Percentiles rank a stretch among this genome's conserved stretches.
Conservation (phyloP, 2,888 invertebrate genomes). For the Archips crataeganus region DNA sequence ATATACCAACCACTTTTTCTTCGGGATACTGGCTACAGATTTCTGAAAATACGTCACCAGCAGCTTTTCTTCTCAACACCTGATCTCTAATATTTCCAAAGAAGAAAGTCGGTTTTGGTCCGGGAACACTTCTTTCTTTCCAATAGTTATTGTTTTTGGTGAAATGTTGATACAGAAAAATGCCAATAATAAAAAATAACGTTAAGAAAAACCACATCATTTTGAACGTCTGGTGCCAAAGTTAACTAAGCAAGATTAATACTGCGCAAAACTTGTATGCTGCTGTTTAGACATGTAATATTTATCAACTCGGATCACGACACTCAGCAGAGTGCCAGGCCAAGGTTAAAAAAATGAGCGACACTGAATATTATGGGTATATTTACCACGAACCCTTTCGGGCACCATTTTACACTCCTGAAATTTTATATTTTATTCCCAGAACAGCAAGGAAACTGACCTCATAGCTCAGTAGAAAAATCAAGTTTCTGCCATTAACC, state of each 20-base stretch:
- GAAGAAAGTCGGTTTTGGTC: conserved; percentile 49
- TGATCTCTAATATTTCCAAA: conserved; percentile 51
- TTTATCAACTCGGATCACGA: too few relatives aligned
- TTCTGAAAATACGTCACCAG: conserved; percentile 45
- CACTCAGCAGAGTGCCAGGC: too few relatives aligned
- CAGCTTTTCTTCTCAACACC: conserved; percentile 42
- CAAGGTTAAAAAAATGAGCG: too few relatives aligned
- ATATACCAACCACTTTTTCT: conserved; percentile 54
- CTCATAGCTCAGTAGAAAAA: too few relatives aligned
- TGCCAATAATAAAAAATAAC: not conserved
- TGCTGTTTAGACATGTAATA: too few relatives aligned
- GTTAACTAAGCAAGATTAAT: too few relatives aligned
- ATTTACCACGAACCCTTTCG: too few relatives aligned
- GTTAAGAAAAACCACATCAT: not conserved
- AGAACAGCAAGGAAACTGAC: too few relatives aligned
- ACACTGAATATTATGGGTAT: too few relatives aligned
- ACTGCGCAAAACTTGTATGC: not conserved
- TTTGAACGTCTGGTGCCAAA: not conserved
- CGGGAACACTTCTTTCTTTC: conserved; percentile 48
- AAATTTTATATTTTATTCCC: too few relatives aligned
- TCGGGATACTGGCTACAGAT: conserved; percentile 50
- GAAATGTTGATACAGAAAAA: conserved; percentile 44
- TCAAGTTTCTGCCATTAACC: too few relatives aligned
- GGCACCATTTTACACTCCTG: too few relatives aligned
- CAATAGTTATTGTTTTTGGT: conserved; percentile 49